A percentile compares a stretch with the other conserved stretches of the same genome.
These are phyloP conservation scores for Orius insidiosus DNA, from an alignment of 1,140 invertebrate species.

Conservation along the genomic window DNA sequence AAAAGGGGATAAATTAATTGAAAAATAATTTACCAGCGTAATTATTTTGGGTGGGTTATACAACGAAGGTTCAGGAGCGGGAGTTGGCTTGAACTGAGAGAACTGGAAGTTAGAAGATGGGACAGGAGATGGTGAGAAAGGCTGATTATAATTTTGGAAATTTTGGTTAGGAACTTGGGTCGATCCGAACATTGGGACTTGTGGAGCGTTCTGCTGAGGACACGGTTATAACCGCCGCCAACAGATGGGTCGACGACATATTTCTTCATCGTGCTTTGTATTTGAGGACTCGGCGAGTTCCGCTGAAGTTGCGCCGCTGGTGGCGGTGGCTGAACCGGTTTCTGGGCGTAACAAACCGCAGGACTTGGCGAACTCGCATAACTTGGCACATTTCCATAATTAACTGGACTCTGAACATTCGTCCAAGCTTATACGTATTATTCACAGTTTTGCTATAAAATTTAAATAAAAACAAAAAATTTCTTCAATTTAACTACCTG, in stretches of 20 bases:
- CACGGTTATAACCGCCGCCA: slow-evolving; percentile 36
- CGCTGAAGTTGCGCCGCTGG: neutral
- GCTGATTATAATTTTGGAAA: neutral
- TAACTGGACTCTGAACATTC: too few relatives aligned
- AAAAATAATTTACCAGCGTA: too few relatives aligned
- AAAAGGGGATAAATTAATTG: neutral
- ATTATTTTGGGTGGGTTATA: slow-evolving; percentile 8
- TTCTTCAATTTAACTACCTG: neutral
- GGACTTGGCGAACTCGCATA: too few relatives aligned
- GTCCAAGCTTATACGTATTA: too few relatives aligned
- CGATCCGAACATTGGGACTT: neutral
- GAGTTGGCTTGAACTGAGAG: slow-evolving; percentile 14
- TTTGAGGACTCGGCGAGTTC: slow-evolving; percentile 6
- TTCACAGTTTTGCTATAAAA: neutral
- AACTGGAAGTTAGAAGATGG: slow-evolving; percentile 24
- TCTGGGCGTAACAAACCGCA: too few relatives aligned
- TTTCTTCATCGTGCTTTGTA: slow-evolving; percentile 28
- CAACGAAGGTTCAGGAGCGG: slow-evolving; percentile 18
- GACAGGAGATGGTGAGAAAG: slow-evolving; percentile 10
- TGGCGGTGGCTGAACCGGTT: neutral
- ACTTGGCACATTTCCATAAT: too few relatives aligned
- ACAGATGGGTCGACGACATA: slow-evolving; percentile 65
- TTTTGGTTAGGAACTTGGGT: neutral
- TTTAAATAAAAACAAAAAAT: neutral
- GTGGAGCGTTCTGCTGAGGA: neutral